Base-by-base conservation (phyloP, 2,888 invertebrate genomes). In the Limnephilus marmoratus region DNA sequence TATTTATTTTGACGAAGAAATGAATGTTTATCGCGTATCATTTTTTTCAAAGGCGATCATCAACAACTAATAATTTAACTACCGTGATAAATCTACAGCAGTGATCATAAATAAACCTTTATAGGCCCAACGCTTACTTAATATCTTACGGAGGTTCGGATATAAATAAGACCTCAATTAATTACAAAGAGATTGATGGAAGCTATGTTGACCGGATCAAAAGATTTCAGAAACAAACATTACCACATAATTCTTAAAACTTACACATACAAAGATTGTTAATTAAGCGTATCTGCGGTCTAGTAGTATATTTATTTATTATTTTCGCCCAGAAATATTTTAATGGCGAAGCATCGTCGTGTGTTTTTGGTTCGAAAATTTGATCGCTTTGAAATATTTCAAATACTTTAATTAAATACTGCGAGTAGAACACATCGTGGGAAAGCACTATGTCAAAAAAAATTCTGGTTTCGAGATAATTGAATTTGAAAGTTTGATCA, bases 71-170 rank as follows among this genome's bases (percentile, higher is more conserved):
- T 83, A 37, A 37, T 24, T 83, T 34, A 83, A 37, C 83, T 12
- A 15, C 37, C 37, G 34, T 83, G 13, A 83, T 83, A 83, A 83
- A 83, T 83, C 83, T 83, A 11, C 34, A 37, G 83, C 83, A 34
- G 41, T 34, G 9, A 37, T 24, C 83, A 34, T 83, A 83, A 83
- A 83, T 83, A 83, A 83, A 24, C 83, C 34, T 34, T 24, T 34
- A 83, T 9, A 83, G 83, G 11, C 37, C 83, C 24, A 18, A 83
- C 83, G 34, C 34, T 34, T 18, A 37, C 24, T 83, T 11, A 18
- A 83, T 83, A 68, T 68, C 68, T 18, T 68, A 24, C 7, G n/a
- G 7, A 68, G 68, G 68, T 9, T 68, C 24, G 24, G 68, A 68
- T 68, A 68, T 24, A 24, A 24, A 68, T 68, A 68, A 31, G 83